Conservation (phyloP, 2,888 invertebrate genomes). For the Caenorhabditis sp. region DNA sequence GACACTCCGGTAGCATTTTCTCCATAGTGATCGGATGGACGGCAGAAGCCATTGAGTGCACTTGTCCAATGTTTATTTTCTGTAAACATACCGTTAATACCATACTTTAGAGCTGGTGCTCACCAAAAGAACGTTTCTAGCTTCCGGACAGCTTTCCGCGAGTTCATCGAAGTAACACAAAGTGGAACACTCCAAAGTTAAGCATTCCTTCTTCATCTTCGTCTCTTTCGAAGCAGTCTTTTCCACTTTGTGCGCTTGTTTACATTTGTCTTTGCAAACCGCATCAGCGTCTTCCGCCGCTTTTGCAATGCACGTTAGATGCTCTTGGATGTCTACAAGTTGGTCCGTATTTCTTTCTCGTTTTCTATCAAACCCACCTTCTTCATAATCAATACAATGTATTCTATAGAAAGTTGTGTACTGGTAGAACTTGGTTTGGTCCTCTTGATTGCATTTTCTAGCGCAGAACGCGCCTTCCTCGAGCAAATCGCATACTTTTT, state of each 20-base stretch:
- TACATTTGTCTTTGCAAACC: slow-evolving; percentile 66
- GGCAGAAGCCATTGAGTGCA: slow-evolving; percentile 60
- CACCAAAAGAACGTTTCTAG: slow-evolving; percentile 71
- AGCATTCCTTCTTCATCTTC: slow-evolving; percentile 59
- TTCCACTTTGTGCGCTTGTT: slow-evolving; percentile 54
- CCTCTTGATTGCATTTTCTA: slow-evolving; percentile 61
- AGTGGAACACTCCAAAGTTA: slow-evolving; percentile 74
- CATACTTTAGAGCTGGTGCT: slow-evolving; percentile 10
- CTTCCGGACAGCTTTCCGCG: slow-evolving; percentile 70
- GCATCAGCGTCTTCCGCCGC: slow-evolving; percentile 63
- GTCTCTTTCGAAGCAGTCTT: slow-evolving; percentile 57
- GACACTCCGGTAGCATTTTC: slow-evolving; percentile 61
- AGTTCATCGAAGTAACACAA: slow-evolving; percentile 76
- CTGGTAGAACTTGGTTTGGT: slow-evolving; percentile 65
- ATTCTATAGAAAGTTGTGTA: slow-evolving; percentile 68
- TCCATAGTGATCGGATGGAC: slow-evolving; percentile 64
- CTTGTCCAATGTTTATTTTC: slow-evolving; percentile 65
- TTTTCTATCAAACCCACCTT: slow-evolving; percentile 38
- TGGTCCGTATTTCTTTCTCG: not conserved
- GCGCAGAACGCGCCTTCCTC: slow-evolving; percentile 63
- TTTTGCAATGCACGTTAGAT: slow-evolving; percentile 58
- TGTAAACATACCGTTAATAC: slow-evolving; percentile 21
- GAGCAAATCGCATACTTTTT: slow-evolving; percentile 68
- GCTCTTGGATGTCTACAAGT: slow-evolving; percentile 60
- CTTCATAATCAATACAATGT: slow-evolving; percentile 68